Base-by-base conservation (phyloP, 2,888 invertebrate species). In the Caenorhabditis uteleia region DNA sequence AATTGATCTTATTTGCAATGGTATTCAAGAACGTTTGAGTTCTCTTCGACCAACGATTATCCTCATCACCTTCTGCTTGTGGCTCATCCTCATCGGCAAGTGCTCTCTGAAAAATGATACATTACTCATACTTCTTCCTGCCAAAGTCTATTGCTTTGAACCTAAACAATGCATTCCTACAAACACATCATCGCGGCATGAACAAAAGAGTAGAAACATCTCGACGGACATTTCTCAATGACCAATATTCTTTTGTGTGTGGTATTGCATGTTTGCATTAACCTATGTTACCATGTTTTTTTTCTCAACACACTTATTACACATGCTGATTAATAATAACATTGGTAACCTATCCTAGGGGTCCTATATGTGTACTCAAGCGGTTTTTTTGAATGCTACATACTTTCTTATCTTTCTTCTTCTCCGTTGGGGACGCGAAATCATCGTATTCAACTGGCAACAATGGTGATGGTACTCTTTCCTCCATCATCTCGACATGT, bases 11-110 rank as follows among this genome's bases (percentile, higher is more conserved):
- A 4, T 59, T 46, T 21, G 73, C 48, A 31, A 80, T 78, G 7
- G 75, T 60, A 49, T 77, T 71, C 40, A 80, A 59, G 16, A 80
- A 69, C 38, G 66, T 70, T 46, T 75, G 75, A 38, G 80, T 80
- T 18, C 77, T 65, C 40, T 78, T 78, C 20, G 77, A 77, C 70
- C 77, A 78, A 31, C 73, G 60, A 36, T 76, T 70, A 31, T 75
- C 73, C 8, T 76, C 75, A 43, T 76, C 75, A n/a, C 53, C 64
- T 21, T 74, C 73, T 33, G 26, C 57, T 14, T 46, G 51, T 18
- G 16, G 23, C 12, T 57, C 55, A 0, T 64, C 64, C 16, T 65
- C 56, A 27, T 65, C 64, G 0, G 45, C 18, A 5, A 20, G 31
- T 14, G 31, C 18, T 31, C 45, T 3, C 33, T 45, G 45, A 21